A percentile compares a stretch with the other conserved stretches of the same genome.
These are phyloP conservation scores for Pachypeltis micranthus DNA, from an alignment of 1,140 invertebrate genomes.

Conservation along the genomic window DNA sequence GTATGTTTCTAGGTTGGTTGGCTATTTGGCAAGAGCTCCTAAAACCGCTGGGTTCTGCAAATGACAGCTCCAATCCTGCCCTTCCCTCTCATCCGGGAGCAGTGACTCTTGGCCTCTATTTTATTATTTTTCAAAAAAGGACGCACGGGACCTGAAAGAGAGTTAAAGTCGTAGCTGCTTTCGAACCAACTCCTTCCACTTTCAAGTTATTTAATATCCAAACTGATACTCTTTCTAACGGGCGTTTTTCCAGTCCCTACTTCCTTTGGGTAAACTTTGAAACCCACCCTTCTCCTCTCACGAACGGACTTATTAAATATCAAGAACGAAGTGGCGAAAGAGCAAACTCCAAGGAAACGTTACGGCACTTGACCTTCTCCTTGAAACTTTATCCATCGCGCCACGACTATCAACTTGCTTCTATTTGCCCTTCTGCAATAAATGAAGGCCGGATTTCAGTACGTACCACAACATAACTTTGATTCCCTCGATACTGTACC, in stretches of 20 bases:
- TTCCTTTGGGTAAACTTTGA: too few relatives aligned
- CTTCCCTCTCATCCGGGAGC: too few relatives aligned
- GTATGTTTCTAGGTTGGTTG: constrained; percentile 9
- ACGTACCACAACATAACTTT: too few relatives aligned
- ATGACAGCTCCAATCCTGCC: background rate
- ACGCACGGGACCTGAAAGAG: background rate
- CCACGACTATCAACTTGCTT: too few relatives aligned
- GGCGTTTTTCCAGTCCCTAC: background rate
- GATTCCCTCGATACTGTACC: too few relatives aligned
- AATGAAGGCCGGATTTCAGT: too few relatives aligned
- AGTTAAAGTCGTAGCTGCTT: too few relatives aligned
- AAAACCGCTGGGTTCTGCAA: background rate
- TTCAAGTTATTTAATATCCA: constrained; percentile 7
- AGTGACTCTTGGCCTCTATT: too few relatives aligned
- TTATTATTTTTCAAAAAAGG: background rate
- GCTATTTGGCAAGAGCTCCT: constrained; percentile 9
- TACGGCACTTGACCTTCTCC: constrained; percentile 6
- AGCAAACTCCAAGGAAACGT: background rate
- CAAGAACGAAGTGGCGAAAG: background rate
- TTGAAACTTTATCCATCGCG: too few relatives aligned
- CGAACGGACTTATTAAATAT: background rate
- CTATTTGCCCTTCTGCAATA: too few relatives aligned
- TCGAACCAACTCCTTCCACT: too few relatives aligned
- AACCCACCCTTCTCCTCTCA: background rate
- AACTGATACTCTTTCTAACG: constrained; percentile 5